Percentiles rank a stretch among this genome's conserved stretches.
phyloP scores from a whole-genome alignment of 2,113 vertebrate species.

The Falco punctatus region DNA sequence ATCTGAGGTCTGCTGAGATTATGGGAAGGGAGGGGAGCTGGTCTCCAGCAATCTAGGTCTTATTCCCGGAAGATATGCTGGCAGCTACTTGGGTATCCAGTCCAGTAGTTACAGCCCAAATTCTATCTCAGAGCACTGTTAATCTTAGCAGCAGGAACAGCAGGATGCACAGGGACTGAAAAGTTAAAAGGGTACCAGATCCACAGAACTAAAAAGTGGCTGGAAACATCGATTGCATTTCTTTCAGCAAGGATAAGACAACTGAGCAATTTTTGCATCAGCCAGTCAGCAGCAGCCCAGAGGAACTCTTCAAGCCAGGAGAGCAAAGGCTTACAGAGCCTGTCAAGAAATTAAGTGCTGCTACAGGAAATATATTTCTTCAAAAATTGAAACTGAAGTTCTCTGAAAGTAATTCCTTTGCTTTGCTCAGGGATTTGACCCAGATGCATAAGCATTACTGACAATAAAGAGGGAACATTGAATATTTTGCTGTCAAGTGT shows the following conservation, averaged over 20 bases:
- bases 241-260: neutral
- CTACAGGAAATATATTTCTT: neutral
- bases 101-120: neutral
- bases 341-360: neutral
- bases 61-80: neutral
- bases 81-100: neutral
- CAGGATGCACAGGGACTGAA: neutral
- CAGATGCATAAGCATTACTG: neutral
- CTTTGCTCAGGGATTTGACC: neutral
- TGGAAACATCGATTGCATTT: accelerated
- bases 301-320: neutral
- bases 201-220: neutral
- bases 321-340: neutral
- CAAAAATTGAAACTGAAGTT: neutral
- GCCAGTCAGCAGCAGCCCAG: neutral
- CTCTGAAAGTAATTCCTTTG: neutral
- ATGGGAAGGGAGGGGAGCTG: neutral
- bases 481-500: neutral
- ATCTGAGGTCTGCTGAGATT: neutral
- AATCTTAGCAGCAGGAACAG: neutral
- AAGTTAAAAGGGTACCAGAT: neutral
- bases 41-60: neutral
- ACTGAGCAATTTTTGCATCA: neutral
- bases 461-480: neutral
- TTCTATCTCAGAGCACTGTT: neutral